Evolutionary conservation across 2,797 vertebrate species (phyloP).

Genomic region (Clarias laeviceps): DNA sequence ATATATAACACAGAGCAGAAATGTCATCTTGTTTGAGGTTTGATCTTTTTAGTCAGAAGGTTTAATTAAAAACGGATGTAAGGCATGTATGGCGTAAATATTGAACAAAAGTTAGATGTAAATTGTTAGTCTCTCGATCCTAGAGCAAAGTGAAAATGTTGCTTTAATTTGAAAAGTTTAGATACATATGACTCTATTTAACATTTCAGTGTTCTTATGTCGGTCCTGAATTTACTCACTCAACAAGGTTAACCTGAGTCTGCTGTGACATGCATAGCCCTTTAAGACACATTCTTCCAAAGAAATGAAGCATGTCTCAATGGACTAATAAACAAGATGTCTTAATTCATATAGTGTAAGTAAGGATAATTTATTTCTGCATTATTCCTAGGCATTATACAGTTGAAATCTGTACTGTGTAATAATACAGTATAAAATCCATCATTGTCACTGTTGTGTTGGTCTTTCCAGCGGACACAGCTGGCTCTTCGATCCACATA

Average conservation of each 20-base stretch:
- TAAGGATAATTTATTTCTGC: neutral
- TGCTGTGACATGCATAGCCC: neutral
- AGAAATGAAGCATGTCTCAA: neutral
- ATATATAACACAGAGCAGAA: neutral
- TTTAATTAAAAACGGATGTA: constrained; percentile 21
- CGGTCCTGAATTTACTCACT: neutral
- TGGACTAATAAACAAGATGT: neutral
- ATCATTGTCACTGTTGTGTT: neutral
- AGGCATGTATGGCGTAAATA: neutral
- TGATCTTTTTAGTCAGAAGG: constrained; percentile 6
- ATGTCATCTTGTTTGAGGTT: constrained; percentile 1
- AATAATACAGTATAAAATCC: neutral
- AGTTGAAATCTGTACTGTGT: neutral
- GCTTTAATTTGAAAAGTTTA: constrained; percentile 15
- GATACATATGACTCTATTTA: constrained; percentile 10
- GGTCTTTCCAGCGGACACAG: no score
- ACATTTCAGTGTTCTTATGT: neutral
- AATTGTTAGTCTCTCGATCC: neutral
- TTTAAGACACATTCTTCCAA: neutral
- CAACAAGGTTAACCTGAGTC: neutral
- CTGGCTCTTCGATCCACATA: no score
- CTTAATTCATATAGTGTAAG: no score
- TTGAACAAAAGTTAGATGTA: constrained; percentile 3
- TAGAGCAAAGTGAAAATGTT: constrained; percentile 19
- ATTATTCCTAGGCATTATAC: neutral